phyloP scores from a whole-genome alignment of 2,113 vertebrate genomes.

The Gasterosteus nipponicus region DNA sequence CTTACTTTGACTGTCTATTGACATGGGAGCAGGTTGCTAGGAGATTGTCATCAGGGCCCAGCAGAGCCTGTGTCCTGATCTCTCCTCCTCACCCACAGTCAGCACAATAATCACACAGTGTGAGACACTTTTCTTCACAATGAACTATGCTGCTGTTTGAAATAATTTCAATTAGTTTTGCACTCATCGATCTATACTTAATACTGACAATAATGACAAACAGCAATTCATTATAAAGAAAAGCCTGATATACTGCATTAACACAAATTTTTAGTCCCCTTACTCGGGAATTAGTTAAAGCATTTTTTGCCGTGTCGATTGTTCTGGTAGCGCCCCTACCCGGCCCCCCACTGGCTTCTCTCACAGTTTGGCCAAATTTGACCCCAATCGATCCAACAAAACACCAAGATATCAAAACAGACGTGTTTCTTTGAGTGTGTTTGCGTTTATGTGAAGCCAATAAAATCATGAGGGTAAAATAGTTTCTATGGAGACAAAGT shows the following conservation, averaged over 20 bases:
- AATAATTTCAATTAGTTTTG: background rate
- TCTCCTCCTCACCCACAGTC: too few relatives aligned
- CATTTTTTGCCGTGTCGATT: slow-evolving; percentile 73
- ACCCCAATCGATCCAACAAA: slow-evolving; percentile 91
- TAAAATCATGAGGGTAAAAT: background rate
- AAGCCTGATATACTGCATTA: background rate
- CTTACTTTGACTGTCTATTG: slow-evolving; percentile 92
- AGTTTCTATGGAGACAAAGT: slow-evolving; percentile 19
- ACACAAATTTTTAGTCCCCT: background rate
- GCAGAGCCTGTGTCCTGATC: slow-evolving; percentile 73
- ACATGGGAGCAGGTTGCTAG: slow-evolving; percentile 93
- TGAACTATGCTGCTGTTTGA: background rate
- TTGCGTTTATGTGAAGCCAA: background rate
- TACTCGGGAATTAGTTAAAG: slow-evolving; percentile 37
- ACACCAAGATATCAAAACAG: slow-evolving; percentile 83
- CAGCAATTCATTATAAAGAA: background rate
- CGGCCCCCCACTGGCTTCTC: slow-evolving; percentile 89
- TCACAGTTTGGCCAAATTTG: slow-evolving; percentile 87
- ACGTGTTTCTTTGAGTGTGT: background rate
- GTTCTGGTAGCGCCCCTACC: slow-evolving; percentile 41
- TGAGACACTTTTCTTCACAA: too few relatives aligned
- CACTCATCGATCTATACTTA: background rate
- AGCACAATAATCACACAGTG: too few relatives aligned
- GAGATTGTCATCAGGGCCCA: slow-evolving; percentile 87
- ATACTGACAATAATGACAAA: background rate